phyloP scores from a whole-genome alignment of 1,140 invertebrate genomes.

The Brachionus plicatilis region DNA sequence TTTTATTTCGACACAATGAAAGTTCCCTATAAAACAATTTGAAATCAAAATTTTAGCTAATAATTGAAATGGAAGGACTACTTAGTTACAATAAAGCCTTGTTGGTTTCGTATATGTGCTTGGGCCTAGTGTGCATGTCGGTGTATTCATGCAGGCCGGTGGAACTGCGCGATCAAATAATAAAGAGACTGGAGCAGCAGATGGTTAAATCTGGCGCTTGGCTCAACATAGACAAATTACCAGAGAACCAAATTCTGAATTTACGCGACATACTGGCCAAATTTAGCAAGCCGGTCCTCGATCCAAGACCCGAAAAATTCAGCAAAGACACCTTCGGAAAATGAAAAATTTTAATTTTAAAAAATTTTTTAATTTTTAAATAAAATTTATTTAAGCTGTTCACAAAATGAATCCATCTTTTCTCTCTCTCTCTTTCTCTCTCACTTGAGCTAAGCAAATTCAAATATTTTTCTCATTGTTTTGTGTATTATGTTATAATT shows the following conservation, averaged over 20 bases:
- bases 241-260: not conserved
- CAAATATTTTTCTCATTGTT: not conserved
- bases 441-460: constrained; percentile 25
- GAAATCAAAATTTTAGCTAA: not conserved
- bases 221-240: not conserved
- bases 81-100: not conserved
- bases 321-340: not conserved
- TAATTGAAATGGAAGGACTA: not conserved
- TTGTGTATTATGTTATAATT: not conserved
- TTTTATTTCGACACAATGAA: constrained; percentile 22
- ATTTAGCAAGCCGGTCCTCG: not conserved
- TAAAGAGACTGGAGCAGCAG: not conserved
- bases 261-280: not conserved
- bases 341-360: not conserved
- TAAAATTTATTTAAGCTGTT: not conserved
- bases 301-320: not conserved
- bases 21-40: not conserved
- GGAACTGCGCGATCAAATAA: not conserved
- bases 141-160: not conserved
- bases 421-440: not conserved
- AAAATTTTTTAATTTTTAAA: not conserved
- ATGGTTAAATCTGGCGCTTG: not conserved
- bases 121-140: not conserved
- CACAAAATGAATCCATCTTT: not conserved
- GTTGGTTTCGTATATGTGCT: not conserved